Evolutionary conservation across 2,797 vertebrate species (phyloP), one percentile per base, ranked within the genome.

Genomic region (Oreochromis mossambicus): DNA sequence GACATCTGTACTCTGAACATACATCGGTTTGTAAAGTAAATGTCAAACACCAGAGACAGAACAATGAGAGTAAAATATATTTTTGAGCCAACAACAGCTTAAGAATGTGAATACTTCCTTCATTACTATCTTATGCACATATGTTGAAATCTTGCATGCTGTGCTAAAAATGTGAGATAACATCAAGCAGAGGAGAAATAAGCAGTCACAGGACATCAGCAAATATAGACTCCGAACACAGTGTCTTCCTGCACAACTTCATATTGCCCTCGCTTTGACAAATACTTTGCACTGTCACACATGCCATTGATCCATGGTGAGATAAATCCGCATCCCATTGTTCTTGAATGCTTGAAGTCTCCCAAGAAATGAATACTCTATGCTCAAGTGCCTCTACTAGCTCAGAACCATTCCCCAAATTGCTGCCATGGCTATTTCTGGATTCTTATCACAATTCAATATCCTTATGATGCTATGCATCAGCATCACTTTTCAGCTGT

Each of bases 261-360:
- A 83, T 73, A 52, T 79, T 46, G 21, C 29, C 73, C 61, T 29
- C 46, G 43, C 78, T 89, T 76, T 80, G 68, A 86, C 66, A 73
- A 82, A 84, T 58, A 63, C 54, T 78, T 84, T 58, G 29, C 26
- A 26, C 41, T 36, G 75, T 66, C 83, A 77, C 63, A 52, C 9
- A 26, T 81, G 68, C 63, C 83, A 88, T 83, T 89, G 87, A 91
- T 90, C 88, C 84, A 88, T 58, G 90, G 79, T 79, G 29, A 86
- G 85, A 84, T 83, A 76, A 92, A 87, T 61, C 77, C 78, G 50
- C 83, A 79, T 61, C 54, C 76, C 58, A 48, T 86, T 88, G 88
- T 87, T 85, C 81, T 78, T 78, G 61, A 77, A 80, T 68, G 77
- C 32, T 50, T 66, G 50, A 54, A 82, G 81, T 29, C 6, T 80